Conservation (phyloP, 2,888 invertebrate species). For the Apoderus coryli region DNA sequence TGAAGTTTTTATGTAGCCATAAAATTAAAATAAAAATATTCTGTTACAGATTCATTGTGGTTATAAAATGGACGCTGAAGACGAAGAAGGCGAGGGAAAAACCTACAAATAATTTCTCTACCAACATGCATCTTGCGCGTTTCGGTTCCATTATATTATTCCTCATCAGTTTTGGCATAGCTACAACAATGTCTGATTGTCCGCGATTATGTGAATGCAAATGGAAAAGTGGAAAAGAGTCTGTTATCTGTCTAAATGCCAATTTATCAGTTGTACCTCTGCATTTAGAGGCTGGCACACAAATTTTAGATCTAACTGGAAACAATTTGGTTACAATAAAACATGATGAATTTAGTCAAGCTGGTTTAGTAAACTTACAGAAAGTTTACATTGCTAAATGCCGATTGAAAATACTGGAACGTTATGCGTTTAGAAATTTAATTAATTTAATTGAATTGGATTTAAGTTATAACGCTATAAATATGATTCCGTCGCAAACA, state of each 20-base stretch:
- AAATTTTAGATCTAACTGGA: slow-evolving; percentile 62
- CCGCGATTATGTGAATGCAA: slow-evolving; percentile 72
- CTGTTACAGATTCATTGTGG: no score
- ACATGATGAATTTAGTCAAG: slow-evolving; percentile 58
- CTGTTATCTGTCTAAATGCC: slow-evolving; percentile 63
- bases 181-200: no score
- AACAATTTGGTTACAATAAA: slow-evolving; percentile 53
- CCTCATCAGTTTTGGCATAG: no score
- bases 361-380: slow-evolving; percentile 66
- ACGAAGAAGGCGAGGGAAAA: no score
- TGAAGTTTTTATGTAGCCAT: no score
- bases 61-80: no score
- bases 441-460: slow-evolving; percentile 72
- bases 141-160: no score
- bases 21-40: no score
- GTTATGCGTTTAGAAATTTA: slow-evolving; percentile 60
- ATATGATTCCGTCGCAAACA: slow-evolving; percentile 53
- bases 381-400: slow-evolving; percentile 63
- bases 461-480: slow-evolving; percentile 56
- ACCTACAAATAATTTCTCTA: no score
- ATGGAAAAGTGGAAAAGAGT: slow-evolving; percentile 79
- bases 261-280: slow-evolving; percentile 59
- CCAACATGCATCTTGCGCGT: no score
- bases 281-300: slow-evolving; percentile 62
- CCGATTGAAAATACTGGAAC: slow-evolving; percentile 50